Percentiles rank a stretch among this genome's conserved stretches.
Conservation (phyloP, 2,888 invertebrate species). For the Reticulitermes lucifugus region DNA sequence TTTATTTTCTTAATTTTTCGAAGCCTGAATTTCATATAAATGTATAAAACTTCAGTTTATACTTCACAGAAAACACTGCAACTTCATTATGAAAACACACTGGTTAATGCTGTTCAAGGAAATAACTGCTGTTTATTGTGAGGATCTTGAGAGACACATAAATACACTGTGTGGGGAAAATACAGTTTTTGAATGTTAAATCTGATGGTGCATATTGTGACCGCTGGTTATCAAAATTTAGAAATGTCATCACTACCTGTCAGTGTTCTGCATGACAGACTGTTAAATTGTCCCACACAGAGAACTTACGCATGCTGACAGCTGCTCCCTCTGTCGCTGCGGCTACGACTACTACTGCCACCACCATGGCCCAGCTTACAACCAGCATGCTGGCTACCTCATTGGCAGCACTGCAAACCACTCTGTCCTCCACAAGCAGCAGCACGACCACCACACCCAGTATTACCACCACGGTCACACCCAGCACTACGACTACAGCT, state of each 20-base stretch:
- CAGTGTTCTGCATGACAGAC: background rate
- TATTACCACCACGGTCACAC: constrained; percentile 64
- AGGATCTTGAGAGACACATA: no score
- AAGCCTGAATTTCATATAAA: no score
- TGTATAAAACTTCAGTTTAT: no score
- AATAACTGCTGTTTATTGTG: no score
- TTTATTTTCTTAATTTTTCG: no score
- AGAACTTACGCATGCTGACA: constrained; percentile 23
- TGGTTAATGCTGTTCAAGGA: no score
- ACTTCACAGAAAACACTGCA: no score
- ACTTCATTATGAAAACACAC: no score
- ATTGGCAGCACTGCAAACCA: constrained; percentile 57
- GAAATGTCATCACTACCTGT: background rate
- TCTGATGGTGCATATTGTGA: no score
- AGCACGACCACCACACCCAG: constrained; percentile 62
- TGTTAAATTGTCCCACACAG: constrained; percentile 34
- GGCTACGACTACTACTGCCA: constrained; percentile 32
- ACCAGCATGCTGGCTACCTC: constrained; percentile 65
- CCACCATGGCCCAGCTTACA: constrained; percentile 63
- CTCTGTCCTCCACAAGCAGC: constrained; percentile 62
- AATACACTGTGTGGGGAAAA: no score
- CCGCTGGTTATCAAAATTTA: no score
- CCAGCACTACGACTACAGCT: constrained; percentile 63
- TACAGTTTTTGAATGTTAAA: no score
- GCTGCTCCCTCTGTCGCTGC: constrained; percentile 19